These are phyloP conservation scores for Gymnocypris eckloni DNA, from an alignment of 2,797 vertebrate genomes.

Conservation along the genomic window DNA sequence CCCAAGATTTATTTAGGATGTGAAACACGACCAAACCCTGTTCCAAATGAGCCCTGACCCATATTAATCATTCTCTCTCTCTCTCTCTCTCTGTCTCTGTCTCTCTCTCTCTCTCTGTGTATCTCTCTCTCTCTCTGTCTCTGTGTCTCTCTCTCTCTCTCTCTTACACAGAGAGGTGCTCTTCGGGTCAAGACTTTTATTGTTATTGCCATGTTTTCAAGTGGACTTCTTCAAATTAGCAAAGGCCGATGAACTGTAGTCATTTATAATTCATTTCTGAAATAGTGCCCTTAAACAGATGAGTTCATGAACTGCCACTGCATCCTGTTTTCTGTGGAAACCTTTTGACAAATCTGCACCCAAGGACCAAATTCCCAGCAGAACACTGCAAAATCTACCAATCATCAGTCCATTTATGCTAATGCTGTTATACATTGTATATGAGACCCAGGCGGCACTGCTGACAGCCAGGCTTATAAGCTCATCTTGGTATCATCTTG, in stretches of 20 bases:
- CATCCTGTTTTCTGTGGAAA: conserved; percentile 28
- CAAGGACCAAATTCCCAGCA: conserved; percentile 17
- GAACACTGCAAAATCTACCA: conserved; percentile 24
- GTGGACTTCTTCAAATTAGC: conserved; percentile 23
- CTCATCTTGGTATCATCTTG: conserved; percentile 35
- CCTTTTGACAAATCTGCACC: conserved; percentile 32
- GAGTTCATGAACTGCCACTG: conserved; percentile 30
- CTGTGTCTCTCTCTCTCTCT: neutral
- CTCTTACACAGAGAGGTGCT: conserved; percentile 3
- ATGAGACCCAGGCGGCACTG: conserved; percentile 10
- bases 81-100: neutral
- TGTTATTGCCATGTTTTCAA: conserved; percentile 27
- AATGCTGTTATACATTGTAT: conserved; percentile 36
- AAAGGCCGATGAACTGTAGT: conserved; percentile 35
- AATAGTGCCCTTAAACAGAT: conserved; percentile 24
- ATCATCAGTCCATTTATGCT: conserved; percentile 47
- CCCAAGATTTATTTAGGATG: conserved; percentile 34
- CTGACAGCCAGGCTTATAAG: conserved; percentile 42
- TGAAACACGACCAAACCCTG: conserved; percentile 40
- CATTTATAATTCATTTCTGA: conserved; percentile 30
- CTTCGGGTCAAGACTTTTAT: conserved; percentile 31
- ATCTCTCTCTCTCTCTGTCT: neutral
- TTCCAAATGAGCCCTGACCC: conserved; percentile 21
- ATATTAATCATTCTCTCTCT: neutral
- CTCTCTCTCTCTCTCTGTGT: neutral